Conservation (phyloP, 1,140 invertebrate species). For the Formica exsecta region DNA sequence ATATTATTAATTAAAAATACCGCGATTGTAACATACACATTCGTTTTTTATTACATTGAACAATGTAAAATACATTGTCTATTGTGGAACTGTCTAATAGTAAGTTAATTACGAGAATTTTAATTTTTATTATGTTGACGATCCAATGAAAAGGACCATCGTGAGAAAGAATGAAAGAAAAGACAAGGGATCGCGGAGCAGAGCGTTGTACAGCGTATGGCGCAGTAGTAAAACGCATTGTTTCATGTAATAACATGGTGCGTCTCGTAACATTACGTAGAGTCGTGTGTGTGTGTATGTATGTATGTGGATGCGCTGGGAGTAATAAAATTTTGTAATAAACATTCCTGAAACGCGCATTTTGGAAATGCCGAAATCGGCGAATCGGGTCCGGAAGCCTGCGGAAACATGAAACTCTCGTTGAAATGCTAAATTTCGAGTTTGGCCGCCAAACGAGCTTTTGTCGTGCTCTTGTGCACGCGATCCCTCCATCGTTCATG, state of each 20-base stretch:
- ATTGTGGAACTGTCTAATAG: not conserved
- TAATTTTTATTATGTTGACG: slow-evolving; percentile 29
- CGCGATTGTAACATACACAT: not conserved
- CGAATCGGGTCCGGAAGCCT: slow-evolving; percentile 31
- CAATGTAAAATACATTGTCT: not conserved
- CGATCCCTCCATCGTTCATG: not conserved
- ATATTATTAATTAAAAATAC: not conserved
- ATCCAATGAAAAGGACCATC: slow-evolving; percentile 26
- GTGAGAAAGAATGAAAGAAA: not conserved
- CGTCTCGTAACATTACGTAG: slow-evolving; percentile 28
- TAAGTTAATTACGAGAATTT: slow-evolving; percentile 34
- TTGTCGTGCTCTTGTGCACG: slow-evolving; percentile 26
- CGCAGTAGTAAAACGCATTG: not conserved
- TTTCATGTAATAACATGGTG: slow-evolving; percentile 39
- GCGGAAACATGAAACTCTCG: slow-evolving; percentile 48
- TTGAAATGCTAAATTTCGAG: slow-evolving; percentile 55
- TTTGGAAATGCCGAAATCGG: slow-evolving; percentile 64
- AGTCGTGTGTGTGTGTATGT: not conserved
- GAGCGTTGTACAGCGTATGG: not conserved
- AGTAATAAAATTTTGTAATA: slow-evolving; percentile 67
- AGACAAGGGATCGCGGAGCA: not conserved
- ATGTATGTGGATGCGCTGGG: too few relatives aligned
- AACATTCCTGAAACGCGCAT: slow-evolving; percentile 62
- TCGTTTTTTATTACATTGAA: not conserved
- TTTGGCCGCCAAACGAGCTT: slow-evolving; percentile 57